phyloP scores from a whole-genome alignment of 2,888 invertebrate species.

The Falcaria lacertinaria region DNA sequence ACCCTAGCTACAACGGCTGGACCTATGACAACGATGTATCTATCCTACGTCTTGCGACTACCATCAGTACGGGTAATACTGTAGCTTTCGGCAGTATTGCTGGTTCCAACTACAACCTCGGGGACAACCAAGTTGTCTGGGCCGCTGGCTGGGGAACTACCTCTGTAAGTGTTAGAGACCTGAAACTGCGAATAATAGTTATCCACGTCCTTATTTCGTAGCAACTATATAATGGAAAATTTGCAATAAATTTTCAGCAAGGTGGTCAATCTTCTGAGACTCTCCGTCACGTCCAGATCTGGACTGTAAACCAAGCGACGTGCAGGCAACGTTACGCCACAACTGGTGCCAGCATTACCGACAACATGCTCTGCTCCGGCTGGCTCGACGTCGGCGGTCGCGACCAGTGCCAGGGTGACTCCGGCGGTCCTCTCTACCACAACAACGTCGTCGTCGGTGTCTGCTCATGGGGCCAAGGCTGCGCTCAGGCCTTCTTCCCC shows the following conservation, averaged over 20 bases:
- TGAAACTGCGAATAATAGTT: no score
- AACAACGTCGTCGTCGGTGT: slow-evolving; percentile 34
- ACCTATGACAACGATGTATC: slow-evolving; percentile 43
- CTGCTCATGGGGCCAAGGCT: slow-evolving; percentile 33
- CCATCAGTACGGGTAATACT: slow-evolving; percentile 21
- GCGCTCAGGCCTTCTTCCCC: slow-evolving; percentile 27
- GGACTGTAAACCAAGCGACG: slow-evolving; percentile 26
- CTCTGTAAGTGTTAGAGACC: slow-evolving; percentile 25
- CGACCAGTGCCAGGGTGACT: slow-evolving; percentile 44
- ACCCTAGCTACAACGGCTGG: slow-evolving; percentile 39
- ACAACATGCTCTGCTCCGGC: slow-evolving; percentile 50
- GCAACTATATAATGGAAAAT: no score
- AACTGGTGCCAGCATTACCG: slow-evolving; percentile 17
- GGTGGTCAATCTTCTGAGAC: slow-evolving; percentile 13
- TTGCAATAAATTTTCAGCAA: slow-evolving; percentile 2
- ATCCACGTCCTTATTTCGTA: no score
- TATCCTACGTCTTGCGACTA: slow-evolving; percentile 29
- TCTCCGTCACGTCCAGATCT: slow-evolving; percentile 34
- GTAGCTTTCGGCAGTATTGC: slow-evolving; percentile 31
- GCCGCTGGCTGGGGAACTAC: slow-evolving; percentile 60
- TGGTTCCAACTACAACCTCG: slow-evolving; percentile 32
- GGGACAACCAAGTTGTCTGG: slow-evolving; percentile 39
- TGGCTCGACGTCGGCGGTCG: slow-evolving; percentile 42
- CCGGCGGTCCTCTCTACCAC: slow-evolving; percentile 46
- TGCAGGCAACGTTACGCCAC: slow-evolving; percentile 23